These are phyloP conservation scores for Hypolimnas misippus DNA, from an alignment of 2,888 invertebrate genomes.

Conservation along the genomic window DNA sequence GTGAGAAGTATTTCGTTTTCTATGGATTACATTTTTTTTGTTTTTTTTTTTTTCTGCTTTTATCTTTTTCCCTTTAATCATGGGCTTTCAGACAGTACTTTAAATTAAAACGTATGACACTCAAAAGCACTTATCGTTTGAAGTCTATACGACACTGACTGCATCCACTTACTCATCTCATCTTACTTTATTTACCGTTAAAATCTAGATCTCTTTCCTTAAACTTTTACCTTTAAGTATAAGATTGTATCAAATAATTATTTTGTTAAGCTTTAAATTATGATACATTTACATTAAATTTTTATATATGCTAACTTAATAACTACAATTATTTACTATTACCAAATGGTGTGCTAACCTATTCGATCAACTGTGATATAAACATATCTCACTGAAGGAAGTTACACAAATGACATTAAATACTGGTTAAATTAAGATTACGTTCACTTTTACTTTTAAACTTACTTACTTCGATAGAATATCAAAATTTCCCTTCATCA, in stretches of 20 bases:
- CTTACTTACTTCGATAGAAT: background rate
- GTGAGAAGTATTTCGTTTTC: constrained; percentile 9
- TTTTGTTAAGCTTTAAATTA: too few relatives aligned
- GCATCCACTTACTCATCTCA: background rate
- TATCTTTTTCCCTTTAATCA: constrained; percentile 13
- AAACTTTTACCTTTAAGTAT: background rate
- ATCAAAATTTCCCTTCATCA: background rate
- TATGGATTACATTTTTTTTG: constrained; percentile 3
- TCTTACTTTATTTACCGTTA: background rate
- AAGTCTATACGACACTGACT: constrained; percentile 2
- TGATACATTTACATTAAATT: too few relatives aligned
- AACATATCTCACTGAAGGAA: constrained; percentile 6
- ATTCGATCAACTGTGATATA: background rate
- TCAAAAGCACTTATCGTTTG: constrained; percentile 28
- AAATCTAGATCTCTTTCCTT: background rate
- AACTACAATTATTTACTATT: background rate
- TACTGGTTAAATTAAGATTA: background rate
- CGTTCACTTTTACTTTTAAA: constrained; percentile 20
- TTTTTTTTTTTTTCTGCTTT: background rate
- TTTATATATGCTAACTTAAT: background rate
- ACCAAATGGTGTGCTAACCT: background rate
- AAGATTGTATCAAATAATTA: too few relatives aligned
- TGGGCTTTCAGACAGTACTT: constrained; percentile 18
- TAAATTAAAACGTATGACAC: constrained; percentile 23
- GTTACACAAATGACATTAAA: constrained; percentile 21